phyloP scores from a whole-genome alignment of 2,888 invertebrate genomes.

The Leuctra nigra region DNA sequence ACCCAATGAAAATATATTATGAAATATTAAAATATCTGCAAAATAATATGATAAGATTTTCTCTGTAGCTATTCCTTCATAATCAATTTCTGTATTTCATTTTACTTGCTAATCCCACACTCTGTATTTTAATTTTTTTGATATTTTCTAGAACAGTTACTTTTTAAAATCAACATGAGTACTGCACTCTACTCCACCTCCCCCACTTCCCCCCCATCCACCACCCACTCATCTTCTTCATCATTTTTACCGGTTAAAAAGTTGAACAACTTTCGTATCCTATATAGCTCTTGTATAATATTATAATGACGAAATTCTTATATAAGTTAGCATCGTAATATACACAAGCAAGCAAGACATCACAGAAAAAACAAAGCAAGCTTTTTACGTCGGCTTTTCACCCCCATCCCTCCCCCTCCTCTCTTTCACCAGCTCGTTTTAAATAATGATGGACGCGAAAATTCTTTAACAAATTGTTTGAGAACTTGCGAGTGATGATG shows the following conservation, averaged over 20 bases:
- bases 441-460: slow-evolving; percentile 27
- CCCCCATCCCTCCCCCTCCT: slow-evolving; percentile 15
- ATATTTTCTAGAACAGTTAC: slow-evolving; percentile 24
- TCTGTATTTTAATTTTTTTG: too few relatives aligned
- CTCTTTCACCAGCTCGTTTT: slow-evolving; percentile 25
- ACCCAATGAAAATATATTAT: too few relatives aligned
- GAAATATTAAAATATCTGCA: too few relatives aligned
- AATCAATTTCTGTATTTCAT: too few relatives aligned
- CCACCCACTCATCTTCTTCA: slow-evolving; percentile 18
- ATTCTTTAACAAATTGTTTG: slow-evolving; percentile 27
- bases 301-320: slow-evolving; percentile 40
- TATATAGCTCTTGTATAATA: slow-evolving; percentile 31
- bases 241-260: slow-evolving; percentile 26
- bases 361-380: slow-evolving; percentile 23
- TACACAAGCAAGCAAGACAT: slow-evolving; percentile 29
- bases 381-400: slow-evolving; percentile 17
- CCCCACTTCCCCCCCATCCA: slow-evolving; percentile 5
- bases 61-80: too few relatives aligned
- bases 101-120: too few relatives aligned
- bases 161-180: slow-evolving; percentile 23
- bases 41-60: too few relatives aligned
- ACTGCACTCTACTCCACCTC: slow-evolving; percentile 15
- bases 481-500: slow-evolving; percentile 18
- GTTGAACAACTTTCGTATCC: slow-evolving; percentile 27
- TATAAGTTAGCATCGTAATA: slow-evolving; percentile 34